Evolutionary conservation across 2,113 vertebrate genomes (phyloP), one percentile per base, ranked within the genome.

Genomic region (Mixornis gularis): DNA sequence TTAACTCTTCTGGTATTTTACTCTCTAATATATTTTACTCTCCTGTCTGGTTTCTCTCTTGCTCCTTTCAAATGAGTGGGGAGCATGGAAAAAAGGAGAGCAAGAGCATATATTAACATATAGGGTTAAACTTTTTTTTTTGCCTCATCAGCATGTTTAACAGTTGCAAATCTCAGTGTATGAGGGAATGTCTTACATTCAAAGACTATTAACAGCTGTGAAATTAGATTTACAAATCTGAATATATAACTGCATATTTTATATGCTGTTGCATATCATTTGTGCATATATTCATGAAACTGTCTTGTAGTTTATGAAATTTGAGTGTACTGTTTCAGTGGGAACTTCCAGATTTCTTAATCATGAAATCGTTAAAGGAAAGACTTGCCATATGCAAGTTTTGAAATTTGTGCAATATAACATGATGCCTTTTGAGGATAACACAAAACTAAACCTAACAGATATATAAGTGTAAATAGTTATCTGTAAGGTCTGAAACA

Each of bases 221-320:
- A 96, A 91, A 92, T 93, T 65, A 92, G 74, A 92, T 94, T 94
- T 93, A 53, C 36, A 8, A 79, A 85, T 83, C 51, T 71, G 79
- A 89, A 53, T 91, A 32, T 89, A 13, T 89, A 46, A 60, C 17
- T 76, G 80, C 43, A 5, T 77, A 46, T 82, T 90, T 93, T 69
- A 66, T 68, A 16, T 55, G 46, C 32, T 62, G 43, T 76, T 81
- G 46, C 51, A 22, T 80, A 79, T 64, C 13, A 69, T 86, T 90
- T 76, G 16, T 91, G 70, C 70, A 79, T 88, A 53, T 87, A 81
- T 79, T 90, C 34, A 84, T 85, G 58, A n/a, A 64, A 12, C 43
- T 51, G 18, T 18, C 70, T 56, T 40, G 30, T 40, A 43, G 46
- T 62, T 85, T 82, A 48, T 82, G 30, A 56, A 52, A 79, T 78